Conservation (phyloP, 2,797 vertebrate species). For the Pempheris klunzingeri region DNA sequence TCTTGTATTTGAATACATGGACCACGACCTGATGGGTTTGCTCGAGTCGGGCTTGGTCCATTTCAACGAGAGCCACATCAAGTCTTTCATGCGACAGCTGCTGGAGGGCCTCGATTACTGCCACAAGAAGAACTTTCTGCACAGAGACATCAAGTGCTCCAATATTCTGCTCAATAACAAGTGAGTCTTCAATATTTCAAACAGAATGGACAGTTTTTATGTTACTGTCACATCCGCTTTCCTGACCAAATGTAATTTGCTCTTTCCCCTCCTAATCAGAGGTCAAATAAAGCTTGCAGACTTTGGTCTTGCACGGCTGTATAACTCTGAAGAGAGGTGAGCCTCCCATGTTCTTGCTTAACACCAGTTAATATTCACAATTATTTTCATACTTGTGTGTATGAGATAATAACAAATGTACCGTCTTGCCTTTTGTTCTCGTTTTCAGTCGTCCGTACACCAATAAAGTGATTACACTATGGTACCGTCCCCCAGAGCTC, state of each 20-base stretch:
- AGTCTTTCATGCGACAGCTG: slow-evolving; percentile 98
- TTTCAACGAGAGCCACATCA: slow-evolving; percentile 98
- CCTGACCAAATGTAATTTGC: neutral
- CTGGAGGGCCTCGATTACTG: slow-evolving; percentile 99
- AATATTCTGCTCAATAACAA: slow-evolving; percentile 99
- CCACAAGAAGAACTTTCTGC: slow-evolving; percentile 99
- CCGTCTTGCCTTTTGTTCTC: slow-evolving; percentile 3
- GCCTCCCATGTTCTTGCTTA: slow-evolving; percentile 13
- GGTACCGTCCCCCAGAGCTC: slow-evolving; percentile 98
- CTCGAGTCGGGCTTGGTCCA: slow-evolving; percentile 98
- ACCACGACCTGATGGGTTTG: slow-evolving; percentile 99
- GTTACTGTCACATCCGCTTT: neutral
- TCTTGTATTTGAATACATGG: slow-evolving; percentile 99
- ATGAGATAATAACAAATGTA: neutral
- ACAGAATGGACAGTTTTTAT: neutral
- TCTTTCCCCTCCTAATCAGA: slow-evolving; percentile 76
- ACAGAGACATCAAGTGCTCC: slow-evolving; percentile 98
- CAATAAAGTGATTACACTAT: slow-evolving; percentile 99
- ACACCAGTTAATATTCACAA: neutral
- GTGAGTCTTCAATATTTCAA: slow-evolving; percentile 71
- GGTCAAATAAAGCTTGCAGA: slow-evolving; percentile 98
- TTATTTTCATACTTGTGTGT: neutral
- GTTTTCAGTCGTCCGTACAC: slow-evolving; percentile 95
- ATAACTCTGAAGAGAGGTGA: slow-evolving; percentile 99
- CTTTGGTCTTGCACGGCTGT: slow-evolving; percentile 97